A percentile compares a stretch with the other conserved stretches of the same genome.
Conservation (phyloP, 2,888 invertebrate species). For the Cataglyphis livida region DNA sequence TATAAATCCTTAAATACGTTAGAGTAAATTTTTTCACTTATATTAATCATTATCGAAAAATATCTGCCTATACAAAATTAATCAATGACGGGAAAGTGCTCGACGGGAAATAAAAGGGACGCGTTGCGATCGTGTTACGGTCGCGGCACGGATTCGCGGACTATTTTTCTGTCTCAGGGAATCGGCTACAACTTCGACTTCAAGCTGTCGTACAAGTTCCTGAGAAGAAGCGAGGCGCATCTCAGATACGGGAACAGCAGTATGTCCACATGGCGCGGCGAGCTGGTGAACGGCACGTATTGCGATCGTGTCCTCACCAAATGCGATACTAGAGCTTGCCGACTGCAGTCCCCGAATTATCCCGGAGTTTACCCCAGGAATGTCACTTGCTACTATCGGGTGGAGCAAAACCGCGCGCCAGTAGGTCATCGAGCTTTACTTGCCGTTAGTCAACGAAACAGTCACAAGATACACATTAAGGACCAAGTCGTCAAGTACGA, state of each 20-base stretch:
- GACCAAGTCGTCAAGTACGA: conserved; percentile 92
- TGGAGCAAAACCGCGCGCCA: conserved; percentile 88
- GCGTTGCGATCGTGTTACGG: background rate
- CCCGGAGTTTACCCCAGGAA: conserved; percentile 96
- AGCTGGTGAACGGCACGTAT: conserved; percentile 91
- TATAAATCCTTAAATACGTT: background rate
- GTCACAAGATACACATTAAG: conserved; percentile 92
- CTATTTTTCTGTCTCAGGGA: conserved; percentile 86
- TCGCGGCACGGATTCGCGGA: background rate
- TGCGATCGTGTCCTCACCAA: conserved; percentile 93
- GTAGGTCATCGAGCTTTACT: conserved; percentile 91
- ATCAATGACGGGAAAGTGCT: background rate
- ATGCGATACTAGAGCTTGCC: conserved; percentile 90
- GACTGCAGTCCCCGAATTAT: conserved; percentile 95
- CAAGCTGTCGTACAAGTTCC: conserved; percentile 94
- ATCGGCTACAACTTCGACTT: conserved; percentile 94
- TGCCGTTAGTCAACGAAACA: conserved; percentile 92
- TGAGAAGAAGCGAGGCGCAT: conserved; percentile 91
- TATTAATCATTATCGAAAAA: background rate
- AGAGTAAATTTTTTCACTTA: background rate
- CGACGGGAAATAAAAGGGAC: background rate
- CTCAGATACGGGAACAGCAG: conserved; percentile 92
- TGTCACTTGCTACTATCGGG: conserved; percentile 93
- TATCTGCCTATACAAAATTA: background rate
- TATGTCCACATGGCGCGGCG: conserved; percentile 91